Percentiles rank a stretch among this genome's conserved stretches.
phyloP scores from a whole-genome alignment of 2,797 vertebrate species.

The Hippopotamyrus pictus region DNA sequence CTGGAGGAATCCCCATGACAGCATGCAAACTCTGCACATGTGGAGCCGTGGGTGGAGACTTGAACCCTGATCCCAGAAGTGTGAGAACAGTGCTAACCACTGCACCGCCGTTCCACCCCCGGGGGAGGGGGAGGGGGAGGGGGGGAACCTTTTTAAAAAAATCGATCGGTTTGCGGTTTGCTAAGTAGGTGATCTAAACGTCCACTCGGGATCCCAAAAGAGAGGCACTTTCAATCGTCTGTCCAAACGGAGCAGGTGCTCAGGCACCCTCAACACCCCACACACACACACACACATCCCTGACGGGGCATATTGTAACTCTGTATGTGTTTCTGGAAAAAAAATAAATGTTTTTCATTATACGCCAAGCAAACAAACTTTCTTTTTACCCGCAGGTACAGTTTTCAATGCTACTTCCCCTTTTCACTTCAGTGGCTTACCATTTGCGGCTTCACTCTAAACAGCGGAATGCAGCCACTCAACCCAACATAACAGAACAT shows the following conservation, averaged over 20 bases:
- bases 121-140: not conserved
- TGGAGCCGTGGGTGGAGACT: not conserved
- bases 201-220: not conserved
- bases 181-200: not conserved
- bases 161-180: not conserved
- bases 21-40: not conserved
- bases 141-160: not conserved
- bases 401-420: not conserved
- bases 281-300: not conserved
- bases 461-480: not conserved
- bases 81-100: not conserved
- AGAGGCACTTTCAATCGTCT: not conserved
- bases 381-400: not conserved
- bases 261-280: not conserved
- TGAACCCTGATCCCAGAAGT: not conserved
- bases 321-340: not conserved
- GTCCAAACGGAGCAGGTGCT: not conserved
- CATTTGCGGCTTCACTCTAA: not conserved
- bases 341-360: not conserved
- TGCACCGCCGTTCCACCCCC: not conserved
- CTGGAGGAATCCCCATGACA: not conserved
- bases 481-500: not conserved
- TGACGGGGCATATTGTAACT: not conserved
- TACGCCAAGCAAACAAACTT: not conserved
- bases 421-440: not conserved